Evolutionary conservation across 1,140 invertebrate genomes (phyloP), one percentile per base, ranked within the genome.

Genomic region (Pentalonia nigronervosa): DNA sequence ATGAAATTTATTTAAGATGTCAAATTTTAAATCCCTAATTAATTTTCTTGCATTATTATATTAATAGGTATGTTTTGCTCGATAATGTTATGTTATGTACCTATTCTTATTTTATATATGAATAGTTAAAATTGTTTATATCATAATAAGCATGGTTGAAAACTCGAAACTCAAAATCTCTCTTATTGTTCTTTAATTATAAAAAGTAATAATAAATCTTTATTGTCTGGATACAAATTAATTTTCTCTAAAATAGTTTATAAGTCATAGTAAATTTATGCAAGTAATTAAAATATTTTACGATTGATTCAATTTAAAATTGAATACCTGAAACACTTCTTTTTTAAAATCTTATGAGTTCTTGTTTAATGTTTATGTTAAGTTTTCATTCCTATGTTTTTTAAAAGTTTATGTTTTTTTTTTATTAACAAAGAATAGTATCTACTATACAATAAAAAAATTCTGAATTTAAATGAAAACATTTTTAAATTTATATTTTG

Each of bases 121-220:
- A 60, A 4, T 60, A 1, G 25, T 30, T n/a, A 14, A 4, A n/a
- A 14, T 67, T 67, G 11, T 14, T 67, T 67, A n/a, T 67, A 67
- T 67, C 60, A n/a, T n/a, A 3, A 67, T n/a, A 67, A 67, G 14
- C 25, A 87, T 48, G 45, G 14, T 48, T 3, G 17, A 88, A 88
- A 88, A 48, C n/a, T 50, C 2, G 6, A 20, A 88, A 88, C 47
- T n/a, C 20, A 34, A 50, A 88, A 50, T 41, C 34, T 50, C 86
- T 50, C 47, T 25, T 25, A 47, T 47, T n/a, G 7, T 87, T 67
- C 56, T n/a, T 48, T 88, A n/a, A 88, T 34, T 50, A 25, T n/a
- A 23, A 34, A 50, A 25, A 88, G n/a, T 88, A 50, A 88, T 48
- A 88, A 88, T 88, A 88, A 50, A 88, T 88, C 17, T 48, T 88